Evolutionary conservation across 2,888 invertebrate genomes (phyloP).

Genomic region (Papilio protenor): DNA sequence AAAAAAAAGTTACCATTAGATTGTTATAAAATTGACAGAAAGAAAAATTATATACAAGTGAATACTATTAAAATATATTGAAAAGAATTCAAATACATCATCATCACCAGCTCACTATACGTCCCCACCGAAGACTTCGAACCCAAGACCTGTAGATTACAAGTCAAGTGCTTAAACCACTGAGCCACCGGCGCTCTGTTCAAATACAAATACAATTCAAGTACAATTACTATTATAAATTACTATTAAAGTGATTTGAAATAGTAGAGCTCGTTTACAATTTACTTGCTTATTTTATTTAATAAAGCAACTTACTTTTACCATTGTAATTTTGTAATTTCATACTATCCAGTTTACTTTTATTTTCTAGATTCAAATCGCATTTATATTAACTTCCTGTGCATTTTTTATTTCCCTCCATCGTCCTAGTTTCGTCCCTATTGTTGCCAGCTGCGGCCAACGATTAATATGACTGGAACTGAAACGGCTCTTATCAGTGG

Average conservation of each 20-base stretch:
- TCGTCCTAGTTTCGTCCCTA: not conserved
- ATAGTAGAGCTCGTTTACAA: not conserved
- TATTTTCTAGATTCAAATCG: not conserved
- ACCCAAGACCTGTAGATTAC: too few relatives aligned
- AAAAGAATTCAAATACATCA: not conserved
- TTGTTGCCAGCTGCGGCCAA: not conserved
- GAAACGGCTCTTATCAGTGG: slow-evolving; percentile 23
- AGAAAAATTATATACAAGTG: too few relatives aligned
- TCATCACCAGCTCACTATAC: too few relatives aligned
- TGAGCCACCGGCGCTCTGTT: too few relatives aligned
- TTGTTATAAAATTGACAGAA: too few relatives aligned
- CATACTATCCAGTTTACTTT: not conserved
- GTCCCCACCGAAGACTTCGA: too few relatives aligned
- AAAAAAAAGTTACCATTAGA: too few relatives aligned
- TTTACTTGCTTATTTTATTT: not conserved
- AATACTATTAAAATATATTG: too few relatives aligned
- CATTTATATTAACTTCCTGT: not conserved
- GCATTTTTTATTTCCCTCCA: not conserved
- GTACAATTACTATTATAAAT: too few relatives aligned
- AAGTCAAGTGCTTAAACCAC: too few relatives aligned
- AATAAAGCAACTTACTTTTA: not conserved
- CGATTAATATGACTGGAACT: slow-evolving; percentile 10
- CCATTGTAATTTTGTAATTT: not conserved
- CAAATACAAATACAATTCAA: too few relatives aligned
- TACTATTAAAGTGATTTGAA: too few relatives aligned